Evolutionary conservation across 2,113 vertebrate species (phyloP).

Genomic region (Nothoprocta pentlandii): DNA sequence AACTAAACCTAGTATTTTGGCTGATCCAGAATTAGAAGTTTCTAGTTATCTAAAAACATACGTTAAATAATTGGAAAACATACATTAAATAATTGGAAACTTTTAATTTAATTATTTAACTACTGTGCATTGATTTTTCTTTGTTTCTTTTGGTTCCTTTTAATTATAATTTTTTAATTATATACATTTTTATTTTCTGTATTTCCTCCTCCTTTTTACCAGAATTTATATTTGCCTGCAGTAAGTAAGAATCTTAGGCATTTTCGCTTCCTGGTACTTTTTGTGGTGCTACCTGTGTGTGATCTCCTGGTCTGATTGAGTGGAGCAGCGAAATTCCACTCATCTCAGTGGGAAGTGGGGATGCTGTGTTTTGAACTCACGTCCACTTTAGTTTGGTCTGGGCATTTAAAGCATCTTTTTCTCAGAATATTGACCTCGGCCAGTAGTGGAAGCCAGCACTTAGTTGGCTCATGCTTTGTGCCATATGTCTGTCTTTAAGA

Average conservation of each 20-base stretch:
- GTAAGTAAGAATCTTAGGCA: neutral
- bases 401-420: neutral
- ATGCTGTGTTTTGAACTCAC: neutral
- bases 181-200: neutral
- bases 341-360: accelerated
- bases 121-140: neutral
- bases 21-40: neutral
- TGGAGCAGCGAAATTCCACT: neutral
- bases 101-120: neutral
- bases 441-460: neutral
- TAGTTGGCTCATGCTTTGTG: neutral
- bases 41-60: neutral
- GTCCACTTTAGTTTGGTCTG: neutral
- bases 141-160: neutral
- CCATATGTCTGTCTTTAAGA: neutral
- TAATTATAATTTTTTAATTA: neutral
- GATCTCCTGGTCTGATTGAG: neutral
- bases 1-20: neutral
- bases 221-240: neutral
- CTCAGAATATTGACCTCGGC: neutral
- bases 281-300: accelerated
- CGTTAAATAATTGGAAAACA: neutral
- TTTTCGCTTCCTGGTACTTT: neutral
- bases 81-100: neutral
- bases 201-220: too few relatives aligned